These are phyloP conservation scores for Gracilinanus agilis DNA, from an alignment of 2,113 vertebrate species.

Conservation along the genomic window DNA sequence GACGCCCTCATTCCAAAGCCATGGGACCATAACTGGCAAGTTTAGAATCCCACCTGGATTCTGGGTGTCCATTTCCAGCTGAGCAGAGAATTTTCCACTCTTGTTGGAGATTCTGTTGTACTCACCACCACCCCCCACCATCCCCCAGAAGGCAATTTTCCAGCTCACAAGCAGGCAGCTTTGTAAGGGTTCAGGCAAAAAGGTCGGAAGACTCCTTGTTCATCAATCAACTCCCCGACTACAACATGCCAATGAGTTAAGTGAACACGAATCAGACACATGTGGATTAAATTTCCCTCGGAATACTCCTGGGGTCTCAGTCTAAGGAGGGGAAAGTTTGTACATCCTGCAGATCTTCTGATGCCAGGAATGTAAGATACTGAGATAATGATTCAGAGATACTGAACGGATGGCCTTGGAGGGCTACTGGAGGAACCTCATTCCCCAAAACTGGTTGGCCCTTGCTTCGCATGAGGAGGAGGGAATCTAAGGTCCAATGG, in stretches of 20 bases:
- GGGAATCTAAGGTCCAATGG: not conserved
- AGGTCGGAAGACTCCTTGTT: constrained; percentile 83
- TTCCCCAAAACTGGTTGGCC: constrained; percentile 18
- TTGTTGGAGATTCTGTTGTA: constrained; percentile 65
- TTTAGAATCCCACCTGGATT: constrained; percentile 67
- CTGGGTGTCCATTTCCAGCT: constrained; percentile 73
- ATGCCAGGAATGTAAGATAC: constrained; percentile 27
- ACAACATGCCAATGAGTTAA: constrained; percentile 83
- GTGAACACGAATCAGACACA: constrained; percentile 80
- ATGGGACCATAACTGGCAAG: constrained; percentile 66
- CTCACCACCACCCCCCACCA: constrained; percentile 35
- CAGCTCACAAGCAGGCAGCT: constrained; percentile 79
- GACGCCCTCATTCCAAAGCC: constrained; percentile 66
- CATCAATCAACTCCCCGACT: constrained; percentile 82
- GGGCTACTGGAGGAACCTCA: constrained; percentile 42
- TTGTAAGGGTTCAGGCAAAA: constrained; percentile 79
- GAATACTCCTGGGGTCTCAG: constrained; percentile 79
- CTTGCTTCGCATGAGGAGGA: constrained; percentile 55
- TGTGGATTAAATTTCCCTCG: constrained; percentile 81
- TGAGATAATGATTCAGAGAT: constrained; percentile 55
- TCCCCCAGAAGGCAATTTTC: constrained; percentile 78
- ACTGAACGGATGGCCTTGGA: not conserved
- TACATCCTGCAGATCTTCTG: constrained; percentile 42
- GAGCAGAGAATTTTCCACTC: constrained; percentile 79
- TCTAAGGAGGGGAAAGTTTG: constrained; percentile 62